Evolutionary conservation across 2,113 vertebrate genomes (phyloP), one percentile per base, ranked within the genome.

Genomic region (Oryzias melastigma): DNA sequence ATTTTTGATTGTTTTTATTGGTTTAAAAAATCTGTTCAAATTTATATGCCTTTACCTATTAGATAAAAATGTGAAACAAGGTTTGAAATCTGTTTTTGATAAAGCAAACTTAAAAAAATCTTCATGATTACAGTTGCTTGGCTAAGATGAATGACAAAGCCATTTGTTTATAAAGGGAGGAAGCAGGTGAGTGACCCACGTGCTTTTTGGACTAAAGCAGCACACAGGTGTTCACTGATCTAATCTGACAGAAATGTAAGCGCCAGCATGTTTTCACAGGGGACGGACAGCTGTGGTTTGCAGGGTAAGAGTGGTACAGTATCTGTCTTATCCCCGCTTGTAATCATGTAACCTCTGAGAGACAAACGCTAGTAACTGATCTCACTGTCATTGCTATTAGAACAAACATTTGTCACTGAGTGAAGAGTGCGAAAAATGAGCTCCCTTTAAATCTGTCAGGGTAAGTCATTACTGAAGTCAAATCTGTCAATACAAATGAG

Each of bases 221-320:
- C 35, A 22, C 78, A 71, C 87, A 88, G 87, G 85, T 88, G 85
- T 77, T 83, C 64, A 15, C 27, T 82, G 79, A 85, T 77, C 77
- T 89, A 71, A 88, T 58, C 18, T 46, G 12, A 4, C 45, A 58
- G 54, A 78, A 88, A 89, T 75, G 80, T 81, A 88, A 90, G 88
- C 72, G 83, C 22, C 10, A 7, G 35, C 24, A 48, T 85, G 73
- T 87, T 86, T 84, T 80, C 73, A 64, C 68, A 77, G 16, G 71
- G 71, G 45, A 71, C 62, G 46, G 58, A 55, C 75, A 79, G 84
- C 81, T 86, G 77, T 64, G 48, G 73, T 68, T 73, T 75, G 63
- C 66, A 47, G 65, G 77, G 59, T 57, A 59, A 74, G 61, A 55
- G 29, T 27, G 73, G 76, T 73, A 83, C 80, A 72, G 76, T 73